These are phyloP conservation scores for Nipponacmea schrenckii DNA, from an alignment of 2,888 invertebrate species.

Conservation along the genomic window DNA sequence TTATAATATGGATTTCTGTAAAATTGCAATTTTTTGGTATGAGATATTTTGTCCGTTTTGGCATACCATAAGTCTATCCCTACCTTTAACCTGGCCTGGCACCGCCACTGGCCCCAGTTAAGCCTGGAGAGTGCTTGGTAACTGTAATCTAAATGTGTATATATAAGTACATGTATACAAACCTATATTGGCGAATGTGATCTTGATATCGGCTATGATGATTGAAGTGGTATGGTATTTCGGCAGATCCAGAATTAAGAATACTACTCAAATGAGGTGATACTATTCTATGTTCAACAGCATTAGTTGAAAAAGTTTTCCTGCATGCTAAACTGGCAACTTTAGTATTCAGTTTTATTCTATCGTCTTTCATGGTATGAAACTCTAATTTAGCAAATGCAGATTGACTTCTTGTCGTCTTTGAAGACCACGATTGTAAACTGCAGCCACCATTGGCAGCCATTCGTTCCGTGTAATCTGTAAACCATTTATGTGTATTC, in stretches of 20 bases:
- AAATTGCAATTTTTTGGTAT: too few relatives aligned
- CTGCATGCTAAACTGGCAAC: constrained; percentile 4
- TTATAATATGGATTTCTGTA: too few relatives aligned
- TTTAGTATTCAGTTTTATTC: neutral
- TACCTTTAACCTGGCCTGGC: too few relatives aligned
- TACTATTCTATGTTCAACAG: neutral
- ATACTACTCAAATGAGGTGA: neutral
- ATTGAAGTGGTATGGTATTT: constrained; percentile 28
- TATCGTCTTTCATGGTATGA: constrained; percentile 7
- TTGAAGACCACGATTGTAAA: neutral
- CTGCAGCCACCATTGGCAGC: neutral
- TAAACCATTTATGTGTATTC: constrained; percentile 31
- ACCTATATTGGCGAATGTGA: constrained; percentile 48
- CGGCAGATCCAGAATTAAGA: constrained; percentile 12
- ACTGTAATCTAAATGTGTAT: too few relatives aligned
- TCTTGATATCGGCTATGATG: constrained; percentile 30
- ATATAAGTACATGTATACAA: neutral
- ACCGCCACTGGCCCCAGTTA: too few relatives aligned
- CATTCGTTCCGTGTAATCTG: neutral
- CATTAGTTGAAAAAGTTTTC: constrained; percentile 12
- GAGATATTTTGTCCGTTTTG: too few relatives aligned
- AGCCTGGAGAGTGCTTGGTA: too few relatives aligned
- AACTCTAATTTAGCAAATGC: constrained; percentile 20
- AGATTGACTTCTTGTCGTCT: constrained; percentile 17
- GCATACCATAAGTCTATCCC: too few relatives aligned